Evolutionary conservation across 2,888 invertebrate genomes (phyloP).

Genomic region (Drosophila ustulata): DNA sequence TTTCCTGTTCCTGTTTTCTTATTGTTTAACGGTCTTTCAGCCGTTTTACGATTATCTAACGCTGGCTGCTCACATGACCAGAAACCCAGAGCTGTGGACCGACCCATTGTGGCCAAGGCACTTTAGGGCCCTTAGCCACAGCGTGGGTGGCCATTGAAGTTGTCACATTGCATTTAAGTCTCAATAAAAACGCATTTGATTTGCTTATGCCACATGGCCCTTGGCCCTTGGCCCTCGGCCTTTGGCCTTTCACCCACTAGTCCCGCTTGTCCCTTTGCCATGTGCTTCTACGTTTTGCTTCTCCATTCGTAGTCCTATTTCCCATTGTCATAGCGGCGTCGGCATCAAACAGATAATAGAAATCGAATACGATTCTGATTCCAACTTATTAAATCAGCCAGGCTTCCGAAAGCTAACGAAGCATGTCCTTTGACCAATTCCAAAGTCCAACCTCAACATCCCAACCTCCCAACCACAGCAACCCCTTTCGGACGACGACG

Average conservation of each 20-base stretch:
- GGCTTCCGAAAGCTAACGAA: conserved; percentile 62
- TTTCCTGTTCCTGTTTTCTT: conserved; percentile 77
- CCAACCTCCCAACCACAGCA: too few species aligned
- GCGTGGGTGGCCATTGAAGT: conserved; percentile 65
- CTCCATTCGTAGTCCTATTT: not conserved
- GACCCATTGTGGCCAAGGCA: conserved; percentile 76
- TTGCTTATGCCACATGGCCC: conserved; percentile 32
- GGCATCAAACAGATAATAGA: conserved; percentile 63
- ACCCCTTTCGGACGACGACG: conserved; percentile 32
- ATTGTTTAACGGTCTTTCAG: conserved; percentile 61
- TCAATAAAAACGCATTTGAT: conserved; percentile 75
- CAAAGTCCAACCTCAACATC: conserved; percentile 10
- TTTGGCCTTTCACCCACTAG: conserved; percentile 13
- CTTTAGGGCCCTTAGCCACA: conserved; percentile 64
- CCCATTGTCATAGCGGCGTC: not conserved
- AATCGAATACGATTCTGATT: conserved; percentile 53
- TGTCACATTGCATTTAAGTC: conserved; percentile 68
- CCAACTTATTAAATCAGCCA: conserved; percentile 68
- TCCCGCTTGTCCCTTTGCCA: conserved; percentile 16
- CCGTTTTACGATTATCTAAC: conserved; percentile 70
- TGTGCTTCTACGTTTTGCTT: conserved; percentile 12
- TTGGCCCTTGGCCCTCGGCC: too few species aligned
- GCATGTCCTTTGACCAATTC: conserved; percentile 25
- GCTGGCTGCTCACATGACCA: conserved; percentile 7
- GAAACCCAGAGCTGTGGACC: conserved; percentile 17